A percentile compares a stretch with the other conserved stretches of the same genome.
Conservation (phyloP, 23 tunicate genomes). For the Corella eumyota region DNA sequence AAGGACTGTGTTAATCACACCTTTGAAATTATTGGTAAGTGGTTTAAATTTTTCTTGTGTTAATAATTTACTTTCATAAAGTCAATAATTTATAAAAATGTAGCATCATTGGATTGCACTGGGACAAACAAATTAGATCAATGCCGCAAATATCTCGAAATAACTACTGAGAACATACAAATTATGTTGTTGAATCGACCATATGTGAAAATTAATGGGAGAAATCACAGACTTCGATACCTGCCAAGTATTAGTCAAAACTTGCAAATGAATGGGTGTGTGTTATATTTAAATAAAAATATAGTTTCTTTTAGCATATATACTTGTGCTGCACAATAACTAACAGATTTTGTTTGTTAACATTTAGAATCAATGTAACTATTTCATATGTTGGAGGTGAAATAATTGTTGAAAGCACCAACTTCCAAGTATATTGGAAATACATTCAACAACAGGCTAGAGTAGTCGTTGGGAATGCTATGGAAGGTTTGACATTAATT, state of each 20-base stretch:
- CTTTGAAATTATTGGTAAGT: constrained; percentile 17
- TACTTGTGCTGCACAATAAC: too few relatives aligned
- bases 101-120: constrained; percentile 6
- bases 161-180: neutral
- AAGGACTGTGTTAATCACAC: constrained; percentile 8
- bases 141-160: constrained; percentile 5
- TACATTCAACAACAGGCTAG: constrained; percentile 1
- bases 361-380: neutral
- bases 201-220: constrained; percentile 1
- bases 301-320: too few relatives aligned
- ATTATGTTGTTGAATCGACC: neutral
- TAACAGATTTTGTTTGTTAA: too few relatives aligned
- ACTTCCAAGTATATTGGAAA: constrained; percentile 10
- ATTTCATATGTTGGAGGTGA: constrained; percentile 14
- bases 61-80: neutral
- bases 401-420: neutral
- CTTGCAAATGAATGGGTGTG: neutral
- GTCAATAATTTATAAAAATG: neutral
- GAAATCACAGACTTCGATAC: constrained; percentile 3
- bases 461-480: constrained; percentile 4
- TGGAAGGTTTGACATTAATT: constrained; percentile 3
- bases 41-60: neutral
- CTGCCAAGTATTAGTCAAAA: constrained; percentile 10
- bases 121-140: neutral
- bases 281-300: too few relatives aligned